A percentile compares a stretch with the other conserved stretches of the same genome.
Evolutionary conservation across 2,797 vertebrate species (phyloP).

Genomic region (Molossus alvarezi): DNA sequence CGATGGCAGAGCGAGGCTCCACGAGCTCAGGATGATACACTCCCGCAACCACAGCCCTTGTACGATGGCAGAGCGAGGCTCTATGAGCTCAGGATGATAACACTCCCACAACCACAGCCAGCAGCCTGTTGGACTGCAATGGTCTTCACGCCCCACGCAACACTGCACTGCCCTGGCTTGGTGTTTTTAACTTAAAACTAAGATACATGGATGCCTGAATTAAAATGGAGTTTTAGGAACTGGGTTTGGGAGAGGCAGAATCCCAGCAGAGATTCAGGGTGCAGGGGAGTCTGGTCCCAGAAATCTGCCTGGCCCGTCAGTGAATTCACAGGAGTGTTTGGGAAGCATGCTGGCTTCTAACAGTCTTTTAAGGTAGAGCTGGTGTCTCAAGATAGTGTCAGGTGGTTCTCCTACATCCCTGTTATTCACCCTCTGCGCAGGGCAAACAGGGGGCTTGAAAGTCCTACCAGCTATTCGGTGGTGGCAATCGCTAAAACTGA

Average conservation of each 20-base stretch:
- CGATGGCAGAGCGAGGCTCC: too few species aligned
- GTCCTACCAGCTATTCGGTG: neutral
- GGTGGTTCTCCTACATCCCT: neutral
- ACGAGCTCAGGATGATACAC: too few species aligned
- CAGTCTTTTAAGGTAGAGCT: neutral
- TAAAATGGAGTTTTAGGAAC: neutral
- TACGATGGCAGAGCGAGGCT: neutral
- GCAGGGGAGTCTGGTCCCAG: neutral
- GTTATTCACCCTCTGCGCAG: neutral
- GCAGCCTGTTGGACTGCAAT: rapidly evolving
- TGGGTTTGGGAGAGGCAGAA: neutral
- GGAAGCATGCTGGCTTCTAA: neutral
- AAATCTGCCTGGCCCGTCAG: neutral
- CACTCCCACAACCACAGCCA: neutral
- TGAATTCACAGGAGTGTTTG: neutral
- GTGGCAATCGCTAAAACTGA: neutral
- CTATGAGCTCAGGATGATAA: neutral
- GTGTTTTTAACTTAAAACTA: neutral
- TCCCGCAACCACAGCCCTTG: too few species aligned
- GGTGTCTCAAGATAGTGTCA: neutral
- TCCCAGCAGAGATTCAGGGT: neutral
- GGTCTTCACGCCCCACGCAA: neutral
- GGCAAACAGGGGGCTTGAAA: neutral
- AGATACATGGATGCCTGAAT: neutral
- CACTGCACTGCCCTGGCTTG: neutral